phyloP scores from a whole-genome alignment of 1,140 invertebrate genomes.

The Scylla paramamosain region DNA sequence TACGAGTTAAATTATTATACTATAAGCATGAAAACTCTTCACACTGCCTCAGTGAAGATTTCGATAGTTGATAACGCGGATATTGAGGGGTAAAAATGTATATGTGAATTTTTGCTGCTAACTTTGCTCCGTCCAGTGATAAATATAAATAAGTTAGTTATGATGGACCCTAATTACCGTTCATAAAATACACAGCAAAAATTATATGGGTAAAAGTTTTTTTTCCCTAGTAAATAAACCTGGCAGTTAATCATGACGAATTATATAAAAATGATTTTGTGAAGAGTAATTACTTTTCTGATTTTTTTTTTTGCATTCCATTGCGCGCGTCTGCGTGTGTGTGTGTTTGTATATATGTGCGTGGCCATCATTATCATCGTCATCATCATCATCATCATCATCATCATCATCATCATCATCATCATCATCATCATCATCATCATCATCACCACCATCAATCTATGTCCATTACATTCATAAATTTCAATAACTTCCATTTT shows the following conservation, averaged over 20 bases:
- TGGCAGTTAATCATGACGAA: constrained; percentile 22
- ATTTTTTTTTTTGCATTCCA: neutral
- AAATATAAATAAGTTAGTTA: constrained; percentile 25
- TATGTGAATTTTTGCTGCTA: neutral
- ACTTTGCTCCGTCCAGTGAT: neutral
- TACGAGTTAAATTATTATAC: too few relatives aligned
- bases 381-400: neutral
- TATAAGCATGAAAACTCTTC: too few relatives aligned
- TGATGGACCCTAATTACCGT: constrained; percentile 2
- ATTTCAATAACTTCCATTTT: too few relatives aligned
- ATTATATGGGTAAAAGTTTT: neutral
- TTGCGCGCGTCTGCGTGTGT: neutral
- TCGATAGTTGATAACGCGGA: neutral
- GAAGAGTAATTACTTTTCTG: constrained; percentile 3
- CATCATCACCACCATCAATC: too few relatives aligned
- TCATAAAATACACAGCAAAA: neutral
- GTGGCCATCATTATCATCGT: neutral
- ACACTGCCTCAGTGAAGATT: neutral
- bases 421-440: too few relatives aligned
- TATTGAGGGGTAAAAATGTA: neutral
- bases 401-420: too few relatives aligned
- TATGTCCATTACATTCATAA: too few relatives aligned
- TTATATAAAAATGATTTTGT: constrained; percentile 14
- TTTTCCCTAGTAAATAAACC: neutral
- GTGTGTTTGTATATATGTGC: neutral